Base-by-base conservation (phyloP, 2,888 invertebrate genomes). In the Amblyjoppa proteus region DNA sequence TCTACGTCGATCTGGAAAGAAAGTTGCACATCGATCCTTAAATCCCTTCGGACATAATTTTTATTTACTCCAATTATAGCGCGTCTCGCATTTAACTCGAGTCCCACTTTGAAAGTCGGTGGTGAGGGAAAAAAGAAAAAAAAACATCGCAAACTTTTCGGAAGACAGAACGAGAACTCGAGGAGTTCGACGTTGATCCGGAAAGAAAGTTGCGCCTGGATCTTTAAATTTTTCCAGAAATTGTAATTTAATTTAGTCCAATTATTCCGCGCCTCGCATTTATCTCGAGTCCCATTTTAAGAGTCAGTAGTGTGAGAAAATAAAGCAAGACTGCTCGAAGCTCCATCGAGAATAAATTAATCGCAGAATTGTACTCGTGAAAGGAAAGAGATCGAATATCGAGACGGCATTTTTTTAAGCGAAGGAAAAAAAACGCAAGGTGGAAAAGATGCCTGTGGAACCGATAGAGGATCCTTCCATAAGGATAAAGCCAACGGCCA, bases 141-240 rank as follows among this genome's bases (percentile, higher is more conserved):
- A 38, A 38, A 38, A 38, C 0, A 38, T 38, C 38, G 9, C 96
- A 96, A 92, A 96, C 96, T 58, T 97, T 97, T 94, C 96, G 96
- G 92, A 96, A 96, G 91, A 97, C 97, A 94, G 97, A 98, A 94
- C 96, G 96, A 91, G 97, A 97, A 94, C 94, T 98, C 5, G 94
- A 95, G 88, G 96, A 97, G 88, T 96, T 97, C 90, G 98, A 97
- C 93, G 95, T 96, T 81, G 97, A 97, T 91, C 94, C 97, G 75
- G 97, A 97, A 92, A 96, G 96, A 87, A 97, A 97, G 92, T 92
- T 97, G 5, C 96, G 96, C 90, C 96, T 96, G 84, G 94, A 89
- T 34, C 94, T 91, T 87, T 94, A 94, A 93, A 94, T 93, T 38
- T 38, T 38, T 34, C 79, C 4, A 11, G 20, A 28, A 38, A n/a